Conservation (phyloP, 1,140 invertebrate genomes). For the Pseudomyrmex cubaensis region DNA sequence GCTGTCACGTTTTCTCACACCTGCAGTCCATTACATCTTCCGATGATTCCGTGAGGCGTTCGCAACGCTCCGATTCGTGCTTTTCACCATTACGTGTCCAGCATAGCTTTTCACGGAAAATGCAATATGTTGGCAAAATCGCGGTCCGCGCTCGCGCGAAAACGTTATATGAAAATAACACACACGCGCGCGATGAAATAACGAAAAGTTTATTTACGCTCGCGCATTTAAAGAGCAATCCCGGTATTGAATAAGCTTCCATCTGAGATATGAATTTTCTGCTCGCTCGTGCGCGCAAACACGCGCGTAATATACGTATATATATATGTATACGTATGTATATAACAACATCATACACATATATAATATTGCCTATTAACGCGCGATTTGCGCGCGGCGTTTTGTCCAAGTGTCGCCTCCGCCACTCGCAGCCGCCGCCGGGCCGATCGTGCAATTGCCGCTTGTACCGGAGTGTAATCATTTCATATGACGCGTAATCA, state of each 20-base stretch:
- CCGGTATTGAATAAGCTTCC: neutral
- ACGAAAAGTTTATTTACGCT: too few relatives aligned
- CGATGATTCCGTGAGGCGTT: constrained; percentile 56
- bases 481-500: constrained; percentile 57
- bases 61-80: constrained; percentile 40
- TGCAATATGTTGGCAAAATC: constrained; percentile 50
- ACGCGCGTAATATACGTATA: neutral
- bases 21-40: constrained; percentile 60
- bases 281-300: neutral
- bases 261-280: neutral
- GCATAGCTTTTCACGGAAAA: constrained; percentile 33
- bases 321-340: neutral
- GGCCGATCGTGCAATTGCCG: constrained; percentile 37
- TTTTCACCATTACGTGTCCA: constrained; percentile 48
- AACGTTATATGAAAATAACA: neutral
- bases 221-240: neutral
- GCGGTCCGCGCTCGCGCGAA: constrained; percentile 5
- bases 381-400: neutral
- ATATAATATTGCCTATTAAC: constrained; percentile 23
- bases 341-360: too few relatives aligned
- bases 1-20: constrained; percentile 58
- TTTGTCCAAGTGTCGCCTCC: neutral
- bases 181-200: neutral
- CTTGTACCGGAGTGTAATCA: constrained; percentile 33
- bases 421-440: neutral